phyloP scores from a whole-genome alignment of 2,113 vertebrate genomes.

The Sprattus sprattus region DNA sequence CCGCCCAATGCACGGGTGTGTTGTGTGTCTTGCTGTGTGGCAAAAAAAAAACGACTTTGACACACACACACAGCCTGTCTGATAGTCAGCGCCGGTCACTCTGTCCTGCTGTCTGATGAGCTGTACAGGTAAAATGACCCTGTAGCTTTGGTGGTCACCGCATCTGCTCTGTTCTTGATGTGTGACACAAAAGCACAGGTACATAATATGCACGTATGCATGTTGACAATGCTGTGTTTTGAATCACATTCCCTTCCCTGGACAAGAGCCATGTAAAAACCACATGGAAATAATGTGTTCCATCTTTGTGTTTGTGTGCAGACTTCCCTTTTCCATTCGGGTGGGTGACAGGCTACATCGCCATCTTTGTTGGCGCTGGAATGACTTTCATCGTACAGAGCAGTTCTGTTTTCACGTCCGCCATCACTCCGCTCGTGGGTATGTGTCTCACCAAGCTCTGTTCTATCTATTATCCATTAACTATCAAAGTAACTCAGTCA shows the following conservation, averaged over 20 bases:
- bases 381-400: slow-evolving; percentile 98
- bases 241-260: not conserved
- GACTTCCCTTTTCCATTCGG: slow-evolving; percentile 93
- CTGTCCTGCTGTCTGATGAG: slow-evolving; percentile 66
- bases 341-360: slow-evolving; percentile 93
- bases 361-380: slow-evolving; percentile 88
- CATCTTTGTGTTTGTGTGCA: slow-evolving; percentile 54
- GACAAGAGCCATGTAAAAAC: not conserved
- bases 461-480: not conserved
- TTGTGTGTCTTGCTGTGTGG: too few relatives aligned
- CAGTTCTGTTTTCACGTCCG: slow-evolving; percentile 96
- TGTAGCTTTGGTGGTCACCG: slow-evolving; percentile 39
- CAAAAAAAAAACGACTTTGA: not conserved
- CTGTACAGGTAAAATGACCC: slow-evolving; percentile 56
- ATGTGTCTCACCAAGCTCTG: slow-evolving; percentile 51
- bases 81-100: slow-evolving; percentile 63
- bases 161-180: slow-evolving; percentile 47
- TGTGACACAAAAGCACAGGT: slow-evolving; percentile 43
- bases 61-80: slow-evolving; percentile 55
- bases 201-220: slow-evolving; percentile 39
- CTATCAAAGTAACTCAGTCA: not conserved
- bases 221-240: not conserved
- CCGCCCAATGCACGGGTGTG: too few relatives aligned
- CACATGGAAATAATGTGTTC: not conserved
- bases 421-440: slow-evolving; percentile 95